These are phyloP conservation scores for Alaudala cheleensis DNA, from an alignment of 2,113 vertebrate genomes.

Conservation along the genomic window DNA sequence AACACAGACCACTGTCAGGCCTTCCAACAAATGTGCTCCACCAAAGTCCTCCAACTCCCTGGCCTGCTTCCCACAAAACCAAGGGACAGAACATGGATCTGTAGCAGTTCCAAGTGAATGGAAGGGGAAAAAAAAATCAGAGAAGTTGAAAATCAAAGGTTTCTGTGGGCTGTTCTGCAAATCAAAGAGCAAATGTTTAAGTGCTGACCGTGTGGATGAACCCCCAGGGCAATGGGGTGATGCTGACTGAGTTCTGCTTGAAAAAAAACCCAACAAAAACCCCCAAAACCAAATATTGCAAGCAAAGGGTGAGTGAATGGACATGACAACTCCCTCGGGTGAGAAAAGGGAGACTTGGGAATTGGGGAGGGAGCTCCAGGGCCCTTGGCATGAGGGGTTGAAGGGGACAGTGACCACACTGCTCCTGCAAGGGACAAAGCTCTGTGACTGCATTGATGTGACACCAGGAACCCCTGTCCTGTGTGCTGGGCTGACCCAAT, in stretches of 20 bases:
- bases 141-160: background rate
- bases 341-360: background rate
- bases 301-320: background rate
- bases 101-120: background rate
- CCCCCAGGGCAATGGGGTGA: background rate
- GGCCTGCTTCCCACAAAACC: background rate
- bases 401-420: background rate
- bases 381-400: background rate
- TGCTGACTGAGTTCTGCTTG: background rate
- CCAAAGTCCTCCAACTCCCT: background rate
- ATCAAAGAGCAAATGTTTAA: background rate
- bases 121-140: background rate
- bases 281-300: background rate
- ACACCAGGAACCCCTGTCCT: background rate
- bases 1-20: background rate
- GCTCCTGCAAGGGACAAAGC: background rate
- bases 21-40: background rate
- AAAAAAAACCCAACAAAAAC: fast-evolving
- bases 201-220: background rate
- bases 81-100: background rate
- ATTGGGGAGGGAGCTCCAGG: background rate
- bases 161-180: background rate
- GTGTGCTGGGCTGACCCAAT: background rate
- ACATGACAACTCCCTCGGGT: fast-evolving
- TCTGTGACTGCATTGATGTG: background rate